phyloP scores from a whole-genome alignment of 53 echinoderm and acorn worm genomes.

The Mesocentrotus franciscanus region DNA sequence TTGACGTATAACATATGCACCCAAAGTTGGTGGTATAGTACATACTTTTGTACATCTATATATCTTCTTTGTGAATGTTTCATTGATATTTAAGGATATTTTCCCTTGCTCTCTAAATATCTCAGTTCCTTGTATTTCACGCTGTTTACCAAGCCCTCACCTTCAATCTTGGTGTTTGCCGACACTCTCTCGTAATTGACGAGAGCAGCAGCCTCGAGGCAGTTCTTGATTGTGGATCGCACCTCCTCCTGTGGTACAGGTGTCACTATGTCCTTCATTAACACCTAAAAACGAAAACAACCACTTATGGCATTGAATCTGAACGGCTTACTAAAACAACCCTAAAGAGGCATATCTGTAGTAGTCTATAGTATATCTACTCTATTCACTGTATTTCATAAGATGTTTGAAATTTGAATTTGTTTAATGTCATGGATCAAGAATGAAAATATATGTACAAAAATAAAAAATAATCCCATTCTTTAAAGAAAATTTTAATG shows the following conservation, averaged over 20 bases:
- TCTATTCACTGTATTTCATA: background rate
- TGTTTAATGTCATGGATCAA: no score
- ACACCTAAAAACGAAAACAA: constrained; percentile 72
- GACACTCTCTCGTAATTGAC: constrained; percentile 99
- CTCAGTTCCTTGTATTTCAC: background rate
- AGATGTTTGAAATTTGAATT: background rate
- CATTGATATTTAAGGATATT: background rate
- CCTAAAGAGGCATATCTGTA: background rate
- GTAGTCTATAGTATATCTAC: background rate
- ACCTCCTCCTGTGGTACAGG: constrained; percentile 99
- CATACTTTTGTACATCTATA: background rate
- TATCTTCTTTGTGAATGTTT: background rate
- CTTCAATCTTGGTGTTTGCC: constrained; percentile 98
- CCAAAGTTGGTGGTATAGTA: background rate
- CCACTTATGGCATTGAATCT: background rate
- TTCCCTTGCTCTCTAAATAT: background rate
- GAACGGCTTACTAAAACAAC: background rate
- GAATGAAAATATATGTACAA: no score
- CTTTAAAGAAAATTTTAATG: no score
- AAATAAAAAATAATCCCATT: no score
- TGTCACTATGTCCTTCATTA: constrained; percentile 99
- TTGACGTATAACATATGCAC: background rate
- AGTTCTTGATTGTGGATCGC: constrained; percentile 92
- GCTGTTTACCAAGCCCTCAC: constrained; percentile 58
- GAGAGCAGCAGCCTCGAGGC: constrained; percentile 95